Conservation (phyloP, 2,113 vertebrate species). For the Sinocyclocheilus anshuiensis region DNA sequence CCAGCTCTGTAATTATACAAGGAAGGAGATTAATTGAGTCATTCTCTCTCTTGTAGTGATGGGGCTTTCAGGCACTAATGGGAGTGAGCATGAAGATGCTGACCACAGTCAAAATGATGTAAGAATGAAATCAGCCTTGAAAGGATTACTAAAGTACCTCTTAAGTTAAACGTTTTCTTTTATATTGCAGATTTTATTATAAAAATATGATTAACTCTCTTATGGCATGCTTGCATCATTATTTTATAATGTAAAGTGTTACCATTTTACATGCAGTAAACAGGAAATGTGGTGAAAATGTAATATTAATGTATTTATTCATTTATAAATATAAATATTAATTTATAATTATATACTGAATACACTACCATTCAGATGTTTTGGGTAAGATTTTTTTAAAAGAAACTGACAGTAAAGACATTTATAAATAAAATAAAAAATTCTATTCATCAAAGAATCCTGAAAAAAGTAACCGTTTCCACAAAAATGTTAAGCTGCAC, state of each 20-base stretch:
- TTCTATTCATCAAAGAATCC: background rate
- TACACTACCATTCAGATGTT: background rate
- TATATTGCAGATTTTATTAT: background rate
- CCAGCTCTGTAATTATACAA: constrained; percentile 20
- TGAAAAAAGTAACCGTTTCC: background rate
- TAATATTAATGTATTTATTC: background rate
- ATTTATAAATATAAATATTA: no score
- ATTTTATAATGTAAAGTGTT: background rate
- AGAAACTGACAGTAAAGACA: background rate
- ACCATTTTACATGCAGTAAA: background rate
- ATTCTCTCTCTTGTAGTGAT: constrained; percentile 44
- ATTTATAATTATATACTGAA: background rate
- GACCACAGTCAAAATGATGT: constrained; percentile 64
- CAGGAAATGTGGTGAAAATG: background rate
- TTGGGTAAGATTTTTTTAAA: background rate
- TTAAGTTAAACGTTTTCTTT: constrained; percentile 6
- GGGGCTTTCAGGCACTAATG: constrained; percentile 54
- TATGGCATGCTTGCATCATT: background rate
- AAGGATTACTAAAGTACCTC: background rate
- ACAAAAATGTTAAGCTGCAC: background rate
- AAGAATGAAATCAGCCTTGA: constrained; percentile 49
- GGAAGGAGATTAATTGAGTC: constrained; percentile 17
- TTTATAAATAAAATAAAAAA: no score
- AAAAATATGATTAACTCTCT: background rate
- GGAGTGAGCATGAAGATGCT: constrained; percentile 61